Base-by-base conservation (phyloP, 2,113 vertebrate species). In the Apodemus sylvaticus region DNA sequence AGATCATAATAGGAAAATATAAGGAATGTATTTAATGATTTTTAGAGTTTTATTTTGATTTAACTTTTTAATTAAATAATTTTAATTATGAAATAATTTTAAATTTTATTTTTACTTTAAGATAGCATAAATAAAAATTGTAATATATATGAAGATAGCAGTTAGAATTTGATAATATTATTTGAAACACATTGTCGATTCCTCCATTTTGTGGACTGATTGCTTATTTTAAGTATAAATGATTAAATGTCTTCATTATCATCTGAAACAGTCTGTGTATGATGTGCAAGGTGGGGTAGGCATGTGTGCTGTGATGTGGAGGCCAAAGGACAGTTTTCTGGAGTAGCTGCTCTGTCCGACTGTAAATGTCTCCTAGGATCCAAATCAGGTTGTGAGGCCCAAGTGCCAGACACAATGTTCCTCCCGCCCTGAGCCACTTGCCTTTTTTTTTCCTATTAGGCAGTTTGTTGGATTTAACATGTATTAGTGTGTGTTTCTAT, bases 61-160 rank as follows among this genome's bases (percentile, higher is more conserved):
- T 92, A 88, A 76, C 71, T 70, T 51, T 62, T 51, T 97, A 74
- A 81, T 87, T 66, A n/a, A 87, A 19, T 92, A 82, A 53, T 90
- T 94, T 93, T 85, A 94, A 91, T 42, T 94, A 89, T 64, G 66
- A 91, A 89, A 70, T 82, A 88, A 70, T 87, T 55, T 92, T n/a
- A n/a, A 92, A 93, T 58, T 7, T 82, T 92, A 88, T 62, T 93
- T 96, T 91, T 7, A 94, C 76, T 93, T 91, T 97, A 90, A 93
- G 24, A 60, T 92, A 88, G 1, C 24, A 74, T 91, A 94, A 85
- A 76, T 66, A 90, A 66, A 95, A 92, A 79, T 78, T 58, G 58
- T 13, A 74, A 16, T 90, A 8, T 71, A 64, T 55, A 77, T 89
- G 73, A 74, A 31, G 91, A 51, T 94, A 62, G 5, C 24, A 14